phyloP scores from a whole-genome alignment of 1,140 invertebrate species.

The Cherax quadricarinatus region DNA sequence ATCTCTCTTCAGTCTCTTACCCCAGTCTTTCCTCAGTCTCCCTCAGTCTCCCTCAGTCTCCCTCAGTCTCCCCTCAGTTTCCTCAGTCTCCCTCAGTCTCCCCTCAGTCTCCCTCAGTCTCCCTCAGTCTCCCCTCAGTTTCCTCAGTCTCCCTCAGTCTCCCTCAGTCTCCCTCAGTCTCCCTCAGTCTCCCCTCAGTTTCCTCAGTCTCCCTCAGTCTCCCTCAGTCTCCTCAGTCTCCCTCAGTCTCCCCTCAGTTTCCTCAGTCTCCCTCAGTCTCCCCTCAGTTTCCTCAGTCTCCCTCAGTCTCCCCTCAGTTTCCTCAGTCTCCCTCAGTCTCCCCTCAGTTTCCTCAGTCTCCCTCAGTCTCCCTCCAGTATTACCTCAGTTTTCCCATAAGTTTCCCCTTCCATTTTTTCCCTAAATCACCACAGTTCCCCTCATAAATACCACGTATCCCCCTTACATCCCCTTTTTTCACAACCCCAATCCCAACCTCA shows the following conservation, averaged over 20 bases:
- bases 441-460: no score
- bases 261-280: background rate
- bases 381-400: no score
- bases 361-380: background rate
- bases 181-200: background rate
- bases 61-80: background rate
- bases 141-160: background rate
- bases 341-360: background rate
- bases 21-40: background rate
- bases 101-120: background rate
- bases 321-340: background rate
- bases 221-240: background rate
- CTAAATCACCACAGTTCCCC: no score
- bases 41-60: background rate
- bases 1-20: background rate
- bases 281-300: background rate
- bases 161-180: background rate
- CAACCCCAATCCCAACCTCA: no score
- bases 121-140: background rate
- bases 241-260: background rate
- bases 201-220: background rate
- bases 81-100: background rate
- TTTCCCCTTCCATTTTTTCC: no score
- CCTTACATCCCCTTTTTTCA: no score
- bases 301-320: background rate